These are phyloP conservation scores for Quadriops clusia DNA, from an alignment of 2,888 invertebrate genomes.

Conservation along the genomic window DNA sequence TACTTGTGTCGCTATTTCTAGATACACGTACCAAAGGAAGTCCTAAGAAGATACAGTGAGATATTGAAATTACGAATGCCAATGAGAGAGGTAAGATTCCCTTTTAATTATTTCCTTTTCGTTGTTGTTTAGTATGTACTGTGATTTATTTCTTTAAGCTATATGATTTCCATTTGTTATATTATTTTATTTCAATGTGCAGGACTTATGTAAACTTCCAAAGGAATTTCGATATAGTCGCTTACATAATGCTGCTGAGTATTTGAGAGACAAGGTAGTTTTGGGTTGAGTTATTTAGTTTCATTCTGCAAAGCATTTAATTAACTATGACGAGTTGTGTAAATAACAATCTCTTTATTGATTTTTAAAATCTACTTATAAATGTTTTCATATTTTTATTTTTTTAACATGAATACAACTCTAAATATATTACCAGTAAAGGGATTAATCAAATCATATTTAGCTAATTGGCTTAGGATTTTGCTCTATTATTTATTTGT, in stretches of 20 bases:
- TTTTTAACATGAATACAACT: no score
- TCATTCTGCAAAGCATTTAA: no score
- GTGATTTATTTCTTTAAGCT: slow-evolving; percentile 3
- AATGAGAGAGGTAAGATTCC: slow-evolving; percentile 64
- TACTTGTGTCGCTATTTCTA: slow-evolving; percentile 38
- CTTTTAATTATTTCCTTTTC: slow-evolving; percentile 3
- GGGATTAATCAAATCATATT: no score
- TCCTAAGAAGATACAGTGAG: slow-evolving; percentile 78
- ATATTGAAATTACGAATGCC: slow-evolving; percentile 87
- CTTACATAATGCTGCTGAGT: slow-evolving; percentile 53
- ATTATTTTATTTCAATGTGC: slow-evolving; percentile 19
- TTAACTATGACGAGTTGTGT: no score
- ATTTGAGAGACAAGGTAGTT: slow-evolving; percentile 54
- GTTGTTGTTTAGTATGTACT: slow-evolving; percentile 11
- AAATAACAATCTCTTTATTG: slow-evolving; percentile 9
- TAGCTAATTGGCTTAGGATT: not conserved
- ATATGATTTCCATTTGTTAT: slow-evolving; percentile 6
- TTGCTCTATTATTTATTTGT: slow-evolving; percentile 2
- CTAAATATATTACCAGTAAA: no score
- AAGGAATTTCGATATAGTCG: slow-evolving; percentile 47
- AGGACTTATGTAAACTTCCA: slow-evolving; percentile 52
- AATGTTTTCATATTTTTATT: no score
- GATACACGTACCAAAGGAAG: slow-evolving; percentile 75
- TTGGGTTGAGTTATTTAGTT: no score
- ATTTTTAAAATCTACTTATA: slow-evolving; percentile 7